Evolutionary conservation across 2,888 invertebrate genomes (phyloP).

Genomic region (Serripes groenlandicus): DNA sequence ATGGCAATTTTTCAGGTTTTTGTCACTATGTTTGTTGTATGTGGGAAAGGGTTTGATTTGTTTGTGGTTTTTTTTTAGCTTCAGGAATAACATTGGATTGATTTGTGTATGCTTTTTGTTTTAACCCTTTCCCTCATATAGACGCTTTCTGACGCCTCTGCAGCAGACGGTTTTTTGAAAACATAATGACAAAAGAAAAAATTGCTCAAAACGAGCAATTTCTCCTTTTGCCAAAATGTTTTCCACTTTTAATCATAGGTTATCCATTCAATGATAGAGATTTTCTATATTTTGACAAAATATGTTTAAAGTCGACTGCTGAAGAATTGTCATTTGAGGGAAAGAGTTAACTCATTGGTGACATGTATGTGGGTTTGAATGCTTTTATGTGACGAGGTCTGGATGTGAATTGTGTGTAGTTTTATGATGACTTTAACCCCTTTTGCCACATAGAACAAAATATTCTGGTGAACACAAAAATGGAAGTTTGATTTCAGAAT

Average conservation of each 20-base stretch:
- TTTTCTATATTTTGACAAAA: background rate
- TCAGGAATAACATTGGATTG: no score
- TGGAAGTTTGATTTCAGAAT: background rate
- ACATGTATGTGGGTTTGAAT: no score
- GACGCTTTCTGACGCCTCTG: background rate
- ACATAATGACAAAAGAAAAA: background rate
- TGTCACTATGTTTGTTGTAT: no score
- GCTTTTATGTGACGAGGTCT: no score
- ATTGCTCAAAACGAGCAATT: background rate
- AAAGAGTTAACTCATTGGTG: background rate
- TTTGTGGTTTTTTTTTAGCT: no score
- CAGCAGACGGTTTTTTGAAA: background rate
- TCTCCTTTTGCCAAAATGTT: background rate
- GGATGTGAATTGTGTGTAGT: no score
- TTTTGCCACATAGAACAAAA: no score
- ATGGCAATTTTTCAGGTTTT: no score
- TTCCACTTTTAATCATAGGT: background rate
- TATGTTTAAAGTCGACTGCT: background rate
- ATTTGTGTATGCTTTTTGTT: no score
- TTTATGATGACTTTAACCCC: no score
- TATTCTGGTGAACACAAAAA: background rate
- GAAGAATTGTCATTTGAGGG: background rate
- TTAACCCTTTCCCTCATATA: background rate
- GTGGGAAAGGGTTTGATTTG: no score
- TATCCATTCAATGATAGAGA: background rate